Conservation (phyloP, 2,888 invertebrate genomes). For the Ligdia adustata region DNA sequence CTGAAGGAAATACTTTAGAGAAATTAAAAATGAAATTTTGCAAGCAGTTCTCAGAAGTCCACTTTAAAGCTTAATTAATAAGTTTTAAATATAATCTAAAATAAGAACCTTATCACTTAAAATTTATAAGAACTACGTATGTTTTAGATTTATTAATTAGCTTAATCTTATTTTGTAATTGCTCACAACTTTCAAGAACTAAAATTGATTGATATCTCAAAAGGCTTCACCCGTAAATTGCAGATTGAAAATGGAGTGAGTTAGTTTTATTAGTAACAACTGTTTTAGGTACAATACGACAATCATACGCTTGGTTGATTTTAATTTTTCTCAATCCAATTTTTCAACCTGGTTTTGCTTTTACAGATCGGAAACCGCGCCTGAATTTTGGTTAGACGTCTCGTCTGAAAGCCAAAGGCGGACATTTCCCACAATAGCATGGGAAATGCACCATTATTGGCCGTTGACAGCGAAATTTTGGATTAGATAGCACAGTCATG, state of each 20-base stretch:
- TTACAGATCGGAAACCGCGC: constrained; percentile 22
- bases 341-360: not conserved
- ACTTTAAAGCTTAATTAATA: constrained; percentile 27
- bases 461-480: constrained; percentile 50
- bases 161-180: no score
- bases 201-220: no score
- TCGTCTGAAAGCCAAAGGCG: constrained; percentile 14
- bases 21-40: constrained; percentile 79
- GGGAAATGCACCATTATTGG: constrained; percentile 54
- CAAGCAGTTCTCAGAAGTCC: constrained; percentile 47
- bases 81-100: constrained; percentile 28
- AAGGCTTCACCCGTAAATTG: no score
- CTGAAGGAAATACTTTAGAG: constrained; percentile 61
- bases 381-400: constrained; percentile 25
- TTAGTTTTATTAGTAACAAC: no score
- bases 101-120: constrained; percentile 19
- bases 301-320: no score
- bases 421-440: constrained; percentile 33
- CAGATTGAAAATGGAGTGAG: no score
- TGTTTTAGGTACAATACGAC: no score
- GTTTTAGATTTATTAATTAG: no score
- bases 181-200: no score
- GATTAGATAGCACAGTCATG: constrained; percentile 54
- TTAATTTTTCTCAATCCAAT: no score
- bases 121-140: no score